Base-by-base conservation (phyloP, 2,113 vertebrate genomes). In the Gasterosteus nipponicus region DNA sequence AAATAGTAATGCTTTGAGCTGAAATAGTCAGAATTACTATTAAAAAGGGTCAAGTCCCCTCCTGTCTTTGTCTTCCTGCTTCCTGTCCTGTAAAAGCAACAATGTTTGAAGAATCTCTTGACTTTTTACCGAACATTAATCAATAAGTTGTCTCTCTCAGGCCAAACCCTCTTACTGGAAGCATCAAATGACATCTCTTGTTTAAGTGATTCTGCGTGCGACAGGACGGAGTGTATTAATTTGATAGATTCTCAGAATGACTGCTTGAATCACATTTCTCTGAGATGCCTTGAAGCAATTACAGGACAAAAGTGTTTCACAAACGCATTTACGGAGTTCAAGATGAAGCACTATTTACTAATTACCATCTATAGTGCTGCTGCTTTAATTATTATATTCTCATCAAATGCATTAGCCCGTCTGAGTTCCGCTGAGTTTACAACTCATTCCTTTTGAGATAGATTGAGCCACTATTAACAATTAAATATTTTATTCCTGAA, bases 271-370 rank as follows among this genome's bases (percentile, higher is more conserved):
- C 38, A 58, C 65, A 77, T 72, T 73, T 75, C 53, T 42, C 68
- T 10, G 42, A 78, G 70, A 78, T 80, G 51, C 73, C 71, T 85
- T 51, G 47, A 74, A 59, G 84, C 80, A 73, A 82, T 84, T 80
- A 71, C 1, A 3, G 46, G 38, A 65, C 14, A 74, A 77, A 80
- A 78, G 67, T 69, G 72, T 14, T n/a, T 69, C 65, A 74, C 59
- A 80, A 63, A 77, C 69, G 65, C 54, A 73, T 73, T 81, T 69
- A 74, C 59, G 53, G 39, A 80, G 64, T 35, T 74, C 33, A 73
- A 61, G 65, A 73, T 67, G 56, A 69, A 51, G 69, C 38, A 9
- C 61, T 85, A 73, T 80, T 82, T 68, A 76, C 61, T 63, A 80
- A 74, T 61, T 62, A 68, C 10, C 38, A 69, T 69, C 57, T 31